Conservation (phyloP, 2,797 vertebrate genomes). For the Anas capensis region DNA sequence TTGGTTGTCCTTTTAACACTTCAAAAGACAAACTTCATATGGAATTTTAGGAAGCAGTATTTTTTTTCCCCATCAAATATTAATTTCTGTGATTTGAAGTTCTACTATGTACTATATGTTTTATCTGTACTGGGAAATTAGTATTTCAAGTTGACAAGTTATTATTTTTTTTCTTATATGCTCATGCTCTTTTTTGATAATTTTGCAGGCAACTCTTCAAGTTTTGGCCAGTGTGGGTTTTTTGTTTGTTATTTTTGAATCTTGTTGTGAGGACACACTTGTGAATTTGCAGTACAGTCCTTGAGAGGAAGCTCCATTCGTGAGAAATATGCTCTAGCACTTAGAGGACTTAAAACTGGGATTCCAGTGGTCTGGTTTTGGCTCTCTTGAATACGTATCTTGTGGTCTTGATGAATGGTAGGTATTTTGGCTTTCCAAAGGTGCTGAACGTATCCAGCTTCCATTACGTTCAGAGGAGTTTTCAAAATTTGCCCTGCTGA, state of each 20-base stretch:
- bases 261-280: neutral
- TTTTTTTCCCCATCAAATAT: neutral
- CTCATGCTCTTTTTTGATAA: neutral
- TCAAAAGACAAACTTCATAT: neutral
- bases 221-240: neutral
- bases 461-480: neutral
- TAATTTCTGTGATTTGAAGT: constrained; percentile 54
- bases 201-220: neutral
- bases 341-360: neutral
- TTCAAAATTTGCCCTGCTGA: neutral
- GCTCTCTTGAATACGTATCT: neutral
- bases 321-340: neutral
- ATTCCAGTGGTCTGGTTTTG: constrained; percentile 13
- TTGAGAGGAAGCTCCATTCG: neutral
- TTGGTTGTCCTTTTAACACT: neutral
- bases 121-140: neutral
- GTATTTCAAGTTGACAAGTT: neutral
- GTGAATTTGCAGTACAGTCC: neutral
- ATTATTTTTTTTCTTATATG: neutral
- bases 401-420: neutral
- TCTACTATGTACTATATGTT: neutral
- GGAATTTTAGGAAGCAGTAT: neutral
- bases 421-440: neutral
- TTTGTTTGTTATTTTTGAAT: neutral
- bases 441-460: neutral